A percentile compares a stretch with the other conserved stretches of the same genome.
phyloP scores from a whole-genome alignment of 2,888 invertebrate species.

The Pocota personata region DNA sequence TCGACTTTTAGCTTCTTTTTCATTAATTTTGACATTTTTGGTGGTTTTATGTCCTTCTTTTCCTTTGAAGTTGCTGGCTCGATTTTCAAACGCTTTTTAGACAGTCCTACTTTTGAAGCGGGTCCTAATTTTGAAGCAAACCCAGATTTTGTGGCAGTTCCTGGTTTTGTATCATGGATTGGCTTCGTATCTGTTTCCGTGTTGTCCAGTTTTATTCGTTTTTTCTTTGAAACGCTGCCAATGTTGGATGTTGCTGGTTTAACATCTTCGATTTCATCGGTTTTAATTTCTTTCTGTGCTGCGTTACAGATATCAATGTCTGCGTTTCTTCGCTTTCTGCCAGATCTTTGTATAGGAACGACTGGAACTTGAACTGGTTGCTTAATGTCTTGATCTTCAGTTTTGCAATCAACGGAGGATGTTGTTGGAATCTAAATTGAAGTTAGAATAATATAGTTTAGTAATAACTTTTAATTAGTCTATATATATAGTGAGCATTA shows the following conservation, averaged over 20 bases:
- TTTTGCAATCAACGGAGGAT: constrained; percentile 24
- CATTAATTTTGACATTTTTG: constrained; percentile 45
- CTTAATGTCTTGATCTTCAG: constrained; percentile 29
- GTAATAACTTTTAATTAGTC: too few species aligned
- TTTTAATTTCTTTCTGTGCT: constrained; percentile 28
- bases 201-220: constrained; percentile 34
- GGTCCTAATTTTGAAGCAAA: constrained; percentile 1
- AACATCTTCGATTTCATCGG: constrained; percentile 41
- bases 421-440: background rate
- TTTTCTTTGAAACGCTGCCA: constrained; percentile 31
- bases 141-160: background rate
- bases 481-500: too few species aligned
- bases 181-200: constrained; percentile 18
- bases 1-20: constrained; percentile 64
- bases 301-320: constrained; percentile 40
- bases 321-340: constrained; percentile 60
- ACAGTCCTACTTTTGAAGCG: background rate
- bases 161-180: background rate
- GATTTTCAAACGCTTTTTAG: constrained; percentile 50
- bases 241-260: constrained; percentile 4
- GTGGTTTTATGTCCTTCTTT: constrained; percentile 33
- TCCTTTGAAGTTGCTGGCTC: constrained; percentile 39
- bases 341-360: background rate
- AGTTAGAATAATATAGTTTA: background rate
- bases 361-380: constrained; percentile 27